A percentile compares a stretch with the other conserved stretches of the same genome.
Conservation (phyloP, 2,888 invertebrate genomes). For the Lagria hirta region DNA sequence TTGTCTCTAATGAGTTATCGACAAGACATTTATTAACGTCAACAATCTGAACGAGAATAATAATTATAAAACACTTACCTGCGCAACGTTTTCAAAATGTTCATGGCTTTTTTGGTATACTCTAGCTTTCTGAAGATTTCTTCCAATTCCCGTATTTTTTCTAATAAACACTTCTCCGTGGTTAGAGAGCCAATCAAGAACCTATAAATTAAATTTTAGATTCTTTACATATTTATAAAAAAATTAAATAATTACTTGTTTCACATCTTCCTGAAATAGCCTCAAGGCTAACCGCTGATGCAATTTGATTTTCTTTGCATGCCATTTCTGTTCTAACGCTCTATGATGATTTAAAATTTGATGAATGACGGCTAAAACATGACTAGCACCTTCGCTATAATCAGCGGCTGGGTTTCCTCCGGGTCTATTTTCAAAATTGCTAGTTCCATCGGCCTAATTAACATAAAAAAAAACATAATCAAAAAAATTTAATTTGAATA, state of each 20-base stretch:
- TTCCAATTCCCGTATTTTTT: conserved; percentile 95
- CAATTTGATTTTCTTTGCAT: conserved; percentile 89
- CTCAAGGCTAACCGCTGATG: conserved; percentile 91
- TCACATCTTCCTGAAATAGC: conserved; percentile 95
- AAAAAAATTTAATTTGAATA: conserved; percentile 10
- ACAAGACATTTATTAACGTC: no score
- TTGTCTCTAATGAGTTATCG: no score
- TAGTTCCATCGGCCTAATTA: conserved; percentile 56
- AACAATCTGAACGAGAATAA: no score
- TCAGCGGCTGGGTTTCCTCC: conserved; percentile 89
- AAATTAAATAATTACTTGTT: conserved; percentile 79
- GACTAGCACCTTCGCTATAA: conserved; percentile 95
- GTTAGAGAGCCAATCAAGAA: conserved; percentile 95
- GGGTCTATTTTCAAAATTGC: conserved; percentile 59
- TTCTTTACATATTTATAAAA: no score
- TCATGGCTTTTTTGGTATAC: conserved; percentile 98
- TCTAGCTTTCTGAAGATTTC: conserved; percentile 91
- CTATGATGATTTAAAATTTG: conserved; percentile 95
- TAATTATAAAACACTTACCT: no score
- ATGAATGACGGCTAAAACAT: conserved; percentile 94
- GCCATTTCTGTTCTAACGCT: conserved; percentile 92
- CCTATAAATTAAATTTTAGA: conserved; percentile 55
- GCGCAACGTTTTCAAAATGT: conserved; percentile 97
- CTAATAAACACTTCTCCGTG: conserved; percentile 96
- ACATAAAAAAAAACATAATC: no score